phyloP scores from a whole-genome alignment of 2,888 invertebrate species.

The Megaustenia siamemsis region DNA sequence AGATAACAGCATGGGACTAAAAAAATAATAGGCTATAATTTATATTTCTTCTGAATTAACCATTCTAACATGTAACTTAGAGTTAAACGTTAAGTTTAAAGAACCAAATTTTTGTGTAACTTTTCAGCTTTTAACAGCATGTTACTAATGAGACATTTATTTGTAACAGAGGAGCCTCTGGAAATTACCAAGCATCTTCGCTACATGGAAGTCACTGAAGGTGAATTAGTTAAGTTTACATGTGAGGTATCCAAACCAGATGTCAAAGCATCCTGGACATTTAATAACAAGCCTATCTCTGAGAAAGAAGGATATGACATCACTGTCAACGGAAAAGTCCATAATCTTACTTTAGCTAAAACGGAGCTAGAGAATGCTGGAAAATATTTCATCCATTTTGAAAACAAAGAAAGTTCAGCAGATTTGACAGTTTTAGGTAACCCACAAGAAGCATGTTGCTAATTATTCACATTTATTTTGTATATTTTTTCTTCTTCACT shows the following conservation, averaged over 20 bases:
- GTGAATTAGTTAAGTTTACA: slow-evolving; percentile 87
- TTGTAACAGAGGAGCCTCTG: slow-evolving; percentile 67
- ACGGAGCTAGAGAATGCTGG: slow-evolving; percentile 73
- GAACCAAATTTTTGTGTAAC: background rate
- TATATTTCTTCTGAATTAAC: no score
- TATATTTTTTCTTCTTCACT: no score
- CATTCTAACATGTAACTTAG: no score
- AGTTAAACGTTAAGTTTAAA: no score
- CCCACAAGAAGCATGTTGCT: background rate
- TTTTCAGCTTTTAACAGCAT: background rate
- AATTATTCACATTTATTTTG: no score
- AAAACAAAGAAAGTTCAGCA: slow-evolving; percentile 66
- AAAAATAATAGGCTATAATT: no score
- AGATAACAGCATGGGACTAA: no score
- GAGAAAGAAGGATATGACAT: slow-evolving; percentile 90
- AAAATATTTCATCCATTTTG: slow-evolving; percentile 70
- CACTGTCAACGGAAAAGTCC: slow-evolving; percentile 85
- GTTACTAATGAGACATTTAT: background rate
- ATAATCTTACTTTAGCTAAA: slow-evolving; percentile 71
- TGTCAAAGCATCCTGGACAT: slow-evolving; percentile 93
- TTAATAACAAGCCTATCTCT: slow-evolving; percentile 87
- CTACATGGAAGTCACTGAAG: slow-evolving; percentile 64
- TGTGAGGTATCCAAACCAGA: slow-evolving; percentile 97
- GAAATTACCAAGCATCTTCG: slow-evolving; percentile 68
- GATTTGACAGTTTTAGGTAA: slow-evolving; percentile 69